phyloP scores from a whole-genome alignment of 2,113 vertebrate species.

The Arizona elegans region DNA sequence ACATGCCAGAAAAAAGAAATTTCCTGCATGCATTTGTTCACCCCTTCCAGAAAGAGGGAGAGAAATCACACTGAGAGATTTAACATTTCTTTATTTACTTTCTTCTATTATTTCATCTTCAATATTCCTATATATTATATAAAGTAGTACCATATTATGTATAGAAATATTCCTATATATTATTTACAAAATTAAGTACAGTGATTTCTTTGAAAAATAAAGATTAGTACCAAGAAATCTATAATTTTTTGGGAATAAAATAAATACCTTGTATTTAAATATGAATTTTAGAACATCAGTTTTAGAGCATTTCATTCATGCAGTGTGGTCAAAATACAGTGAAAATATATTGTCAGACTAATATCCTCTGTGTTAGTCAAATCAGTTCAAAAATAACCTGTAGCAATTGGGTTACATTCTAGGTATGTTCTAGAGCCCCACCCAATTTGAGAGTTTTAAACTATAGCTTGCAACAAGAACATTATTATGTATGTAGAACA shows the following conservation, averaged over 20 bases:
- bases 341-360: neutral
- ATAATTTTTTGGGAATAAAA: neutral
- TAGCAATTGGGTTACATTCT: neutral
- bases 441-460: neutral
- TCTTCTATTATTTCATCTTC: slow-evolving; percentile 41
- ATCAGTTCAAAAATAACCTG: neutral
- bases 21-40: slow-evolving; percentile 24
- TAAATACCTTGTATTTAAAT: neutral
- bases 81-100: slow-evolving; percentile 44
- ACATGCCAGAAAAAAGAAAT: slow-evolving; percentile 52
- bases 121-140: slow-evolving; percentile 38
- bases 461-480: neutral
- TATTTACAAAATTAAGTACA: slow-evolving; percentile 39
- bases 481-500: neutral
- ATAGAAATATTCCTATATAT: slow-evolving; percentile 31
- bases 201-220: slow-evolving; percentile 28
- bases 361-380: neutral
- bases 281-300: fast-evolving
- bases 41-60: slow-evolving; percentile 53
- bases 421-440: neutral
- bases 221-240: slow-evolving; percentile 14
- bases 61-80: slow-evolving; percentile 49
- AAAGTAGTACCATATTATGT: slow-evolving; percentile 6
- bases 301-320: neutral
- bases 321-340: neutral